Evolutionary conservation across 1,140 invertebrate genomes (phyloP).

Genomic region (Pollicipes pollicipes): DNA sequence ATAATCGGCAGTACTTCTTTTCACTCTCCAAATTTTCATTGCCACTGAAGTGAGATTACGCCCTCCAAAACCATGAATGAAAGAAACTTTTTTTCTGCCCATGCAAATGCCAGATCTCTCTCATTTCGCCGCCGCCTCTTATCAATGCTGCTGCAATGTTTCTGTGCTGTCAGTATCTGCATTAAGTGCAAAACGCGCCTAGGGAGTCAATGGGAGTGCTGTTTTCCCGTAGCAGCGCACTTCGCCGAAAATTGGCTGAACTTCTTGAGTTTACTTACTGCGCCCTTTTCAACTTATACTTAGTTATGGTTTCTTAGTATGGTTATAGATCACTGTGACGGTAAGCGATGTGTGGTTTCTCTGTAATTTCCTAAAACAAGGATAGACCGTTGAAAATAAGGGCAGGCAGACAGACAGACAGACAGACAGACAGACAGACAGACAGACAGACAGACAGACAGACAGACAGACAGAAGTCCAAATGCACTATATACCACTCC

Average conservation of each 20-base stretch:
- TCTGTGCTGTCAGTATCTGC: too few relatives aligned
- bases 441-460: slow-evolving; percentile 6
- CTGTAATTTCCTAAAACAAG: not conserved
- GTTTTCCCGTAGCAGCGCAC: too few relatives aligned
- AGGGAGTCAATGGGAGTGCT: too few relatives aligned
- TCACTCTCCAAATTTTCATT: too few relatives aligned
- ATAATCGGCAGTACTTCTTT: too few relatives aligned
- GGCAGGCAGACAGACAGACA: not conserved
- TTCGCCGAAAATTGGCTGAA: not conserved
- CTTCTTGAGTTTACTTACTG: not conserved
- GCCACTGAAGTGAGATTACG: too few relatives aligned
- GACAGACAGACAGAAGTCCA: slow-evolving; percentile 3
- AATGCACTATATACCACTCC: not conserved
- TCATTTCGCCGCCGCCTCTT: too few relatives aligned
- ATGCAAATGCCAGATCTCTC: too few relatives aligned
- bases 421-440: slow-evolving; percentile 1
- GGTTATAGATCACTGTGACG: not conserved
- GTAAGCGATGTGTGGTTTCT: not conserved
- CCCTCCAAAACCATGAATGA: too few relatives aligned
- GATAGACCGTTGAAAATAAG: not conserved
- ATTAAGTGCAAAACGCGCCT: too few relatives aligned
- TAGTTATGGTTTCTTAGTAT: not conserved
- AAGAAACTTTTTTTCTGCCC: too few relatives aligned
- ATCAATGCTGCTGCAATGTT: too few relatives aligned
- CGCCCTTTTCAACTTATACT: not conserved